These are phyloP conservation scores for Diprion similis DNA, from an alignment of 1,140 invertebrate genomes.

Conservation along the genomic window DNA sequence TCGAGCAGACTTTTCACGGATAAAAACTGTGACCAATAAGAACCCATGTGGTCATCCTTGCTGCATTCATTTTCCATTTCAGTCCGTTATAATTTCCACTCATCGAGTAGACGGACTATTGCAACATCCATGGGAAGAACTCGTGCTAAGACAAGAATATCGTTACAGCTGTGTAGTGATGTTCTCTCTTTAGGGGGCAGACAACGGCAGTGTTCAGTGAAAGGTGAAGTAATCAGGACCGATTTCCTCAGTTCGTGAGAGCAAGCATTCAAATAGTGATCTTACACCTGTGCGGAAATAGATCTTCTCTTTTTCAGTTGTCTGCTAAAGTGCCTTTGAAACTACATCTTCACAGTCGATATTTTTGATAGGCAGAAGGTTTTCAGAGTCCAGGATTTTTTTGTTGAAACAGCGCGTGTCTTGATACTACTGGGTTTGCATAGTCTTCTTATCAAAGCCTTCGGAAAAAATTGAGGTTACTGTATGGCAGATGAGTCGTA, in stretches of 20 bases:
- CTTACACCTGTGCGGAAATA: not conserved
- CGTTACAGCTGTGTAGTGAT: not conserved
- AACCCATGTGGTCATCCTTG: not conserved
- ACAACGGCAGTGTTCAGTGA: not conserved
- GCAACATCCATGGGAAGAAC: not conserved
- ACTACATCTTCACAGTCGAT: not conserved
- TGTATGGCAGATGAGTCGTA: slow-evolving; percentile 26
- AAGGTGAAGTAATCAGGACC: not conserved
- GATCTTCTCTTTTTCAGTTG: not conserved
- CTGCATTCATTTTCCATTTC: not conserved
- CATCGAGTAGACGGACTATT: not conserved
- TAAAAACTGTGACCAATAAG: not conserved
- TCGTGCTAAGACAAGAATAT: not conserved
- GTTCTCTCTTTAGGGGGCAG: not conserved
- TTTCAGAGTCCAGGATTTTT: not conserved
- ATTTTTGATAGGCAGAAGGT: not conserved
- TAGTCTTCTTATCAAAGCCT: not conserved
- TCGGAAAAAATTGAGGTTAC: not conserved
- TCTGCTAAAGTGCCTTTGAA: not conserved
- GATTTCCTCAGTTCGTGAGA: not conserved
- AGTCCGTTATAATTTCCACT: not conserved
- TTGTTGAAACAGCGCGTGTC: not conserved
- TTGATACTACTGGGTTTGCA: not conserved
- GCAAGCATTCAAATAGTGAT: not conserved
- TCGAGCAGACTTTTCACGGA: not conserved